Evolutionary conservation across 2,797 vertebrate genomes (phyloP).

Genomic region (Muscicapa striata): DNA sequence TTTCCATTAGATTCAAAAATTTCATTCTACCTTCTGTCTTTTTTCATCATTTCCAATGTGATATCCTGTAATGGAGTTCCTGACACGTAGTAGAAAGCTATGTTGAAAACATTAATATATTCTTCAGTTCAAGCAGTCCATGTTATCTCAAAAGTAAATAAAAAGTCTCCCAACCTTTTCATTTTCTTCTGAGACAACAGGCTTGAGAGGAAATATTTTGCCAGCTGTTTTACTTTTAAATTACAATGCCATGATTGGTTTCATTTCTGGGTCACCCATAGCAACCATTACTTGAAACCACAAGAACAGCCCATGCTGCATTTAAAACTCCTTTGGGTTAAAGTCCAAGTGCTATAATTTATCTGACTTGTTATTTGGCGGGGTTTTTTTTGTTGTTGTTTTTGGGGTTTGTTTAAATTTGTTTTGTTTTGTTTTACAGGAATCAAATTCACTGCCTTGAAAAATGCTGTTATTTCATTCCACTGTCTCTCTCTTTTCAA

Average conservation of each 20-base stretch:
- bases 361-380: background rate
- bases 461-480: background rate
- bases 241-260: slow-evolving; percentile 75
- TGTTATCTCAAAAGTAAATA: slow-evolving; percentile 75
- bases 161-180: slow-evolving; percentile 76
- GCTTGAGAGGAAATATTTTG: slow-evolving; percentile 72
- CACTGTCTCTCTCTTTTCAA: background rate
- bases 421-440: background rate
- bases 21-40: slow-evolving; percentile 78
- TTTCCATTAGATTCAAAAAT: slow-evolving; percentile 69
- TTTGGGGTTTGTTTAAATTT: too few species aligned
- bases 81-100: slow-evolving; percentile 76
- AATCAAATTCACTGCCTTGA: background rate
- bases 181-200: slow-evolving; percentile 75
- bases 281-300: slow-evolving; percentile 70
- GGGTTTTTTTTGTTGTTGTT: too few species aligned
- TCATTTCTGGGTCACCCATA: slow-evolving; percentile 76
- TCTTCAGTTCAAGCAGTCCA: slow-evolving; percentile 70
- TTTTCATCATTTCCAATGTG: slow-evolving; percentile 74
- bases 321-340: slow-evolving; percentile 53
- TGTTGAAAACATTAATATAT: slow-evolving; percentile 75
- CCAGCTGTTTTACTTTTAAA: slow-evolving; percentile 79
- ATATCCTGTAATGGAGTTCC: slow-evolving; percentile 72
- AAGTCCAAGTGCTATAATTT: slow-evolving; percentile 48
- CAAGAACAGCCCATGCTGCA: slow-evolving; percentile 2